Percentiles rank a stretch among this genome's conserved stretches.
phyloP scores from a whole-genome alignment of 23 tunicate species.

The Ciona savignyi region DNA sequence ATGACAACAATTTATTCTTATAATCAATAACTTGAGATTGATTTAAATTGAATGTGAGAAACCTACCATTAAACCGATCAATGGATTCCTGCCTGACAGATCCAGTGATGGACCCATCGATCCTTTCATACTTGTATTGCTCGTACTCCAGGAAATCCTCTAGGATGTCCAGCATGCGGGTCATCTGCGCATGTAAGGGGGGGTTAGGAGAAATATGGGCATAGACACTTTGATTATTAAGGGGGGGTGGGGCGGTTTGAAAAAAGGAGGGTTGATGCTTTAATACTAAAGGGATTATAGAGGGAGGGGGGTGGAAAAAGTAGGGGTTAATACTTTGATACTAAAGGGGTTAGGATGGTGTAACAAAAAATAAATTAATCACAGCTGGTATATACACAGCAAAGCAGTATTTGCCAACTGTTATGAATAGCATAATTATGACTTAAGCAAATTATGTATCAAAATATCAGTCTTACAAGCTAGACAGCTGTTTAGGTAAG shows the following conservation, averaged over 20 bases:
- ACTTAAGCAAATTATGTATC: no score
- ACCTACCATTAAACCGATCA: constrained; percentile 84
- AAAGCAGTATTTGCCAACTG: no score
- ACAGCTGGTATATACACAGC: no score
- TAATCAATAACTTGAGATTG: neutral
- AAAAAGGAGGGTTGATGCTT: no score
- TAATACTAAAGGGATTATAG: no score
- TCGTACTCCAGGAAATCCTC: constrained; percentile 96
- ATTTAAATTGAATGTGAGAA: neutral
- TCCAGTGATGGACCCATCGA: constrained; percentile 97
- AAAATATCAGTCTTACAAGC: no score
- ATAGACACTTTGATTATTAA: neutral
- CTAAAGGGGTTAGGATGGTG: no score
- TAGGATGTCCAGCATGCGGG: constrained; percentile 82
- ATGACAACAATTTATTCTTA: no score
- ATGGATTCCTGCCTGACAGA: constrained; percentile 92
- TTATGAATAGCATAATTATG: no score
- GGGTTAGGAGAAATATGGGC: neutral
- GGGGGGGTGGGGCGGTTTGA: neutral
- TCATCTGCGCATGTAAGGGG: constrained; percentile 46
- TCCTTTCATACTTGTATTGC: constrained; percentile 92
- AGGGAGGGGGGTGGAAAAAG: no score
- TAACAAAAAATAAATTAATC: no score
- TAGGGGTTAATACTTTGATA: no score
- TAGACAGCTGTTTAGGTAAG: neutral